Percentiles rank a stretch among this genome's conserved stretches.
Evolutionary conservation across 2,888 invertebrate genomes (phyloP).

Genomic region (Hesperia comma): DNA sequence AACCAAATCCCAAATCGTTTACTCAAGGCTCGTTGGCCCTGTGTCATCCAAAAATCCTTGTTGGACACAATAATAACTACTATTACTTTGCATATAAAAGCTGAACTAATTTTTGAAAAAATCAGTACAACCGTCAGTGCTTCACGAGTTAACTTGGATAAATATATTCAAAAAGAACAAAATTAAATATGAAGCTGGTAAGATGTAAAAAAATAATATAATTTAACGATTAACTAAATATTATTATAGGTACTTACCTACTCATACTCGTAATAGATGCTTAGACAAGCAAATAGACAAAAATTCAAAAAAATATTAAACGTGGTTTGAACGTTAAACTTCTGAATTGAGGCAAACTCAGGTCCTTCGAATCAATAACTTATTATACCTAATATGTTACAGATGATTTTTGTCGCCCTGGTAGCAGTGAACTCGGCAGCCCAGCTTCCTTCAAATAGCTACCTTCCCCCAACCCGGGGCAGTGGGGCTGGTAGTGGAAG

Average conservation of each 20-base stretch:
- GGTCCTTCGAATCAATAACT: too few species aligned
- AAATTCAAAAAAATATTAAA: too few species aligned
- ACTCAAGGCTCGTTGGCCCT: constrained; percentile 55
- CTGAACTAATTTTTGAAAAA: constrained; percentile 38
- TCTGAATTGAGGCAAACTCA: too few species aligned
- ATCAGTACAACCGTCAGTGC: constrained; percentile 53
- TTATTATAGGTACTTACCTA: too few species aligned
- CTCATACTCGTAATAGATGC: too few species aligned
- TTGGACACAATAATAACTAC: constrained; percentile 51
- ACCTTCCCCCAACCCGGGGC: constrained; percentile 57
- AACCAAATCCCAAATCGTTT: constrained; percentile 32
- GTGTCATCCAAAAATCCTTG: constrained; percentile 55
- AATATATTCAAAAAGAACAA: constrained; percentile 33
- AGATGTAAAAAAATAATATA: constrained; percentile 38
- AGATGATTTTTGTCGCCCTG: constrained; percentile 56
- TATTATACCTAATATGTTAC: constrained; percentile 36
- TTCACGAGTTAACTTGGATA: constrained; percentile 3
- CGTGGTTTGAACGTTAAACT: too few species aligned
- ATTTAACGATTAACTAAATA: constrained; percentile 2
- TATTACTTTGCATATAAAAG: constrained; percentile 63
- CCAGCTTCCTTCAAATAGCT: constrained; percentile 55
- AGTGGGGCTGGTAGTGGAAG: constrained; percentile 27
- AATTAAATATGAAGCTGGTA: constrained; percentile 61
- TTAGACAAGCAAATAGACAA: too few species aligned
- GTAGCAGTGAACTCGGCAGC: constrained; percentile 59